Conservation (phyloP, 1,140 invertebrate species). For the Drosophila pectinifera region DNA sequence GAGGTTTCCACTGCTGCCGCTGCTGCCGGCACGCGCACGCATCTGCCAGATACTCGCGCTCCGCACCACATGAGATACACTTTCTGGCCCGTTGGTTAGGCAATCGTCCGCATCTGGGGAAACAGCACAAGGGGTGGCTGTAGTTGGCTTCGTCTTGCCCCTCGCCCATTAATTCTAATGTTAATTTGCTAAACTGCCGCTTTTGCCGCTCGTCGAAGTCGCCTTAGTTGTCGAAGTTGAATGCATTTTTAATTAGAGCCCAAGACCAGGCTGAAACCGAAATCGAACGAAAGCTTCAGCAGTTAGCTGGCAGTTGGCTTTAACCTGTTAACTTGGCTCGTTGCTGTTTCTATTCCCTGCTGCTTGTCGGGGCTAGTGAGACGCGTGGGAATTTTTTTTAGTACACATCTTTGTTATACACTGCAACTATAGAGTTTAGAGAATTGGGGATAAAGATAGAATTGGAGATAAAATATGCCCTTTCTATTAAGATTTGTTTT, state of each 20-base stretch:
- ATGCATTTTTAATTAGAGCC: slow-evolving; percentile 66
- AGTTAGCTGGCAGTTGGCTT: slow-evolving; percentile 18
- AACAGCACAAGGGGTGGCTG: slow-evolving; percentile 33
- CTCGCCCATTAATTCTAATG: slow-evolving; percentile 23
- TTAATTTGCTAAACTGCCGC: slow-evolving; percentile 42
- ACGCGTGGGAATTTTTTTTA: slow-evolving; percentile 48
- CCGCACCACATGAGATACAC: slow-evolving; percentile 29
- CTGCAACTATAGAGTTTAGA: slow-evolving; percentile 2
- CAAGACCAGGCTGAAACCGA: slow-evolving; percentile 27
- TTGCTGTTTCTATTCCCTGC: slow-evolving; percentile 33
- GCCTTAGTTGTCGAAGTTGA: slow-evolving; percentile 38
- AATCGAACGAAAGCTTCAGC: slow-evolving; percentile 36
- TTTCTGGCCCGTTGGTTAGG: slow-evolving; percentile 62
- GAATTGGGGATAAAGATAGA: not conserved
- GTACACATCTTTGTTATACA: slow-evolving; percentile 17
- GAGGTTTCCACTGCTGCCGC: not conserved
- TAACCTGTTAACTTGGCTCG: slow-evolving; percentile 40
- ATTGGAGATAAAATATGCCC: not conserved
- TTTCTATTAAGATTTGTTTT: too few relatives aligned
- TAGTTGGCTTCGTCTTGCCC: not conserved
- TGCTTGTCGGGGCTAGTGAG: slow-evolving; percentile 3
- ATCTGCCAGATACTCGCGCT: slow-evolving; percentile 67
- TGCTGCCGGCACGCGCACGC: slow-evolving; percentile 58
- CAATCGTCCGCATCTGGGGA: slow-evolving; percentile 58
- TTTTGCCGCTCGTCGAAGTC: slow-evolving; percentile 26